Percentiles rank a stretch among this genome's conserved stretches.
Evolutionary conservation across 2,113 vertebrate species (phyloP).

Genomic region (Origma solitaria): DNA sequence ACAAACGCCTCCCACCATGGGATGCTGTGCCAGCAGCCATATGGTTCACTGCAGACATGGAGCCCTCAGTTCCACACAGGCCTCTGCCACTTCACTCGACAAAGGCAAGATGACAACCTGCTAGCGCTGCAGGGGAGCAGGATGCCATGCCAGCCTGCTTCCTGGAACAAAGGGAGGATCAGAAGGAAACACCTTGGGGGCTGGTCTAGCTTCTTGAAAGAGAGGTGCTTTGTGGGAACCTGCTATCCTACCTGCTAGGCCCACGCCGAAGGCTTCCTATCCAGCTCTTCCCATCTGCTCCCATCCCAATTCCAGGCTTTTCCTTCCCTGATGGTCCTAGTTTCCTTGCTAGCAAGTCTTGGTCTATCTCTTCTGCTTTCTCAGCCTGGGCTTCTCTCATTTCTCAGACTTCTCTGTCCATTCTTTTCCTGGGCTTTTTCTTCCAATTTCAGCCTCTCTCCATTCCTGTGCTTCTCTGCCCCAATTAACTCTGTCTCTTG

Average conservation of each 20-base stretch:
- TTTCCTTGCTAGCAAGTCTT: background rate
- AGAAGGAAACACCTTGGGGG: background rate
- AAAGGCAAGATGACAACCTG: background rate
- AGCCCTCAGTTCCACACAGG: background rate
- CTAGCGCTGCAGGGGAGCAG: background rate
- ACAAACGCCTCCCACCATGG: background rate
- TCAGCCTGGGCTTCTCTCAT: background rate
- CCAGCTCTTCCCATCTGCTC: background rate
- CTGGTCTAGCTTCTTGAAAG: background rate
- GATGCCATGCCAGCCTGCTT: background rate
- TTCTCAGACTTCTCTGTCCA: background rate
- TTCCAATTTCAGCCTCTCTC: background rate
- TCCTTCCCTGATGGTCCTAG: background rate
- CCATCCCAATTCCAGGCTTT: background rate
- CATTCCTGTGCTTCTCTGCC: background rate
- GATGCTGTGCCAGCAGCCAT: background rate
- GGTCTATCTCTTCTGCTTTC: background rate
- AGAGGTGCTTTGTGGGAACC: background rate
- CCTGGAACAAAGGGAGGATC: background rate
- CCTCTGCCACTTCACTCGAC: fast-evolving
- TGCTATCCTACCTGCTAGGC: background rate
- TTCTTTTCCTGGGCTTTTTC: background rate
- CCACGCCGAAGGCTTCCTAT: background rate
- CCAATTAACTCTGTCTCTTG: background rate
- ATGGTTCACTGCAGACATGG: background rate